Percentiles rank a stretch among this genome's conserved stretches.
phyloP scores from a whole-genome alignment of 2,888 invertebrate genomes.

The Drosophila suboccidentalis region DNA sequence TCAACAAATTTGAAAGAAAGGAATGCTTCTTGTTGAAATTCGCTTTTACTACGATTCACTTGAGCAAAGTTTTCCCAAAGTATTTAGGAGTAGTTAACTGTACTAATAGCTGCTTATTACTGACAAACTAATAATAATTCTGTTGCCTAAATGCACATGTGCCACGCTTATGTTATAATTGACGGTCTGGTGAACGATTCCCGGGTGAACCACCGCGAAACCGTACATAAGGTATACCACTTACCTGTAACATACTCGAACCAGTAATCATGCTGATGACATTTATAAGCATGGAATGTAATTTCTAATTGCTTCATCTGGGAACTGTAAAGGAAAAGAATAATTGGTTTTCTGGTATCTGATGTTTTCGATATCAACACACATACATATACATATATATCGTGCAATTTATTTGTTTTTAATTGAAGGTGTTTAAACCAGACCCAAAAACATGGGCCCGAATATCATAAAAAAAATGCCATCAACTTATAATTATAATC shows the following conservation, averaged over 20 bases:
- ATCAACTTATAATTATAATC: constrained; percentile 36
- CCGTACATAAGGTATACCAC: neutral
- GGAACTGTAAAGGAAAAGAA: constrained; percentile 14
- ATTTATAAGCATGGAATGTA: constrained; percentile 14
- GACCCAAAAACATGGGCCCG: constrained; percentile 10
- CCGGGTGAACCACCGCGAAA: constrained; percentile 7
- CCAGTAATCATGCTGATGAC: constrained; percentile 5
- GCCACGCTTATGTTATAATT: constrained; percentile 3
- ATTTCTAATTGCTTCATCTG: constrained; percentile 41
- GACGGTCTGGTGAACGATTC: neutral
- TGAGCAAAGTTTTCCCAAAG: constrained; percentile 4
- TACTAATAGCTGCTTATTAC: constrained; percentile 11
- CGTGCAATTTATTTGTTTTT: constrained; percentile 10
- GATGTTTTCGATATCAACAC: constrained; percentile 1
- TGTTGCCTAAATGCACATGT: neutral
- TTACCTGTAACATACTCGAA: constrained; percentile 1
- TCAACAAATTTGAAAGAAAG: too few species aligned
- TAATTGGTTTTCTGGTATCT: constrained; percentile 18
- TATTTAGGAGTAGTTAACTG: constrained; percentile 9
- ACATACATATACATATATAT: neutral
- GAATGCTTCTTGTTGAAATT: too few species aligned
- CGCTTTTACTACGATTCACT: neutral
- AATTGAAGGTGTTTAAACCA: constrained; percentile 47
- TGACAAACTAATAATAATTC: constrained; percentile 53
- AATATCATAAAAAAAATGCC: constrained; percentile 9